Evolutionary conservation across 30 jellyfish, hydroid and myxozoan species (phyloP).

Genomic region (Aurelia aurita complex sp. Pacific): DNA sequence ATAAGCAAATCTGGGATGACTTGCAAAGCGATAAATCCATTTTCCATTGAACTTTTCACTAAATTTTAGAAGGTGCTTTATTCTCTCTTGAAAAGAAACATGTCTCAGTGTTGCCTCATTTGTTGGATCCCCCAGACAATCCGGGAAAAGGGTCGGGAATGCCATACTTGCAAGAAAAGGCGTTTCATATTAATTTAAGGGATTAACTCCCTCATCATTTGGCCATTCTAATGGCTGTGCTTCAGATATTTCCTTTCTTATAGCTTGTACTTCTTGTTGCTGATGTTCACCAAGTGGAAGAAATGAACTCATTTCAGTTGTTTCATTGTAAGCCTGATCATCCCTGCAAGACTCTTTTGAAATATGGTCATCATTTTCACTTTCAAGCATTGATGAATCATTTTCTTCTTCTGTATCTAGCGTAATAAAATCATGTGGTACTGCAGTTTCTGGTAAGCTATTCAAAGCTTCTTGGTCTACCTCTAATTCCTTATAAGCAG

Average conservation of each 20-base stretch:
- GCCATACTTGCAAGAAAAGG: too few species aligned
- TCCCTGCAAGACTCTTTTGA: neutral
- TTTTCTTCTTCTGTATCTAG: neutral
- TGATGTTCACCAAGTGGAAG: neutral
- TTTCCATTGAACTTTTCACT: too few species aligned
- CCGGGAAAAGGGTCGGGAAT: too few species aligned
- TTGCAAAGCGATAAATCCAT: too few species aligned
- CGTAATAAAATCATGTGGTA: neutral
- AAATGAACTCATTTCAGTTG: neutral
- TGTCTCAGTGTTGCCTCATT: too few species aligned
- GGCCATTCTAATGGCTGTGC: neutral
- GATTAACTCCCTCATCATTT: too few species aligned
- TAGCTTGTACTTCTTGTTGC: neutral
- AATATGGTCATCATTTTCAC: neutral
- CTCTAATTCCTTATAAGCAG: neutral
- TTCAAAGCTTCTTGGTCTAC: neutral
- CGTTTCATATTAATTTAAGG: too few species aligned
- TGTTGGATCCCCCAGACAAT: too few species aligned
- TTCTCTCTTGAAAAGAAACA: too few species aligned
- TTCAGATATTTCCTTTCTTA: neutral
- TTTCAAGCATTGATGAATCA: neutral
- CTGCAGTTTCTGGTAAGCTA: neutral
- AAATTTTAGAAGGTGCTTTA: too few species aligned
- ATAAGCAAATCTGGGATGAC: constrained; percentile 20
- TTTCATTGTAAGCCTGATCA: neutral